These are phyloP conservation scores for Ptychoptera albimana DNA, from an alignment of 2,888 invertebrate species.

Conservation along the genomic window DNA sequence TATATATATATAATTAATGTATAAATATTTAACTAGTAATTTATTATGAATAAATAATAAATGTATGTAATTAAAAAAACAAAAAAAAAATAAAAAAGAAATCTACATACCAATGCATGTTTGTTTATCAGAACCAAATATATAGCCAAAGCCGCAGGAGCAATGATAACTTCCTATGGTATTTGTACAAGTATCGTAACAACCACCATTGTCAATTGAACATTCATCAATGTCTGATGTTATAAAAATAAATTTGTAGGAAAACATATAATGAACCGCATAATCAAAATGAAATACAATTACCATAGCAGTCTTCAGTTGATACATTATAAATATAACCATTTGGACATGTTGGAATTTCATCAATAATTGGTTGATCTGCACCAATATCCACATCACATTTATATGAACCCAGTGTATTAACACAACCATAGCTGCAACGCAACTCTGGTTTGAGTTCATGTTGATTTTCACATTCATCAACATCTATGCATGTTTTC, in stretches of 20 bases:
- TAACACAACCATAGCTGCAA: constrained; percentile 33
- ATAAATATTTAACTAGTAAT: neutral
- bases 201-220: constrained; percentile 9
- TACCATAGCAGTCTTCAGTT: constrained; percentile 12
- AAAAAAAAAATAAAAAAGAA: neutral
- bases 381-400: constrained; percentile 34
- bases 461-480: constrained; percentile 32
- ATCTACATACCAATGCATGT: constrained; percentile 13
- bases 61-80: neutral
- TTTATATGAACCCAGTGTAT: constrained; percentile 33
- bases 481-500: constrained; percentile 26
- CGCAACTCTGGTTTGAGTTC: constrained; percentile 17
- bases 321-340: constrained; percentile 12
- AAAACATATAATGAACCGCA: neutral
- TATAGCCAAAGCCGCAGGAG: constrained; percentile 22
- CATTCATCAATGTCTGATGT: constrained; percentile 8
- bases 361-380: constrained; percentile 13
- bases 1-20: too few species aligned
- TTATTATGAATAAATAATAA: neutral
- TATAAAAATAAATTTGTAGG: neutral
- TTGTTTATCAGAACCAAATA: constrained; percentile 14
- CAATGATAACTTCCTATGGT: constrained; percentile 20
- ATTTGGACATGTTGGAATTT: constrained; percentile 10
- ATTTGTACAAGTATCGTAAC: constrained; percentile 13
- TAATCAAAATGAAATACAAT: neutral